These are phyloP conservation scores for Athene cunicularia DNA, from an alignment of 2,113 vertebrate species.

Conservation along the genomic window DNA sequence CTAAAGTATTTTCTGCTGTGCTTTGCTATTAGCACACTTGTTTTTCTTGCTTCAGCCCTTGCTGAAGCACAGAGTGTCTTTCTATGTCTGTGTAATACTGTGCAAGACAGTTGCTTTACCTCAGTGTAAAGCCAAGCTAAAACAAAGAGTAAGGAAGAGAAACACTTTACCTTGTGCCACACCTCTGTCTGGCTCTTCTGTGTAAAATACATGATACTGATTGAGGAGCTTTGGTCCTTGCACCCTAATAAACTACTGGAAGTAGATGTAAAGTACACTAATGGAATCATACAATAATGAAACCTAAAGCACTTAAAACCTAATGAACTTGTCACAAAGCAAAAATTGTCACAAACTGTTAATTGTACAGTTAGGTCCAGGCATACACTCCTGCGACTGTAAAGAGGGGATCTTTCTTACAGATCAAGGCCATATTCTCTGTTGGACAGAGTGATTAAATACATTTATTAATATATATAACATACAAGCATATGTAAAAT, in stretches of 20 bases:
- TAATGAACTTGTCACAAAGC: not conserved
- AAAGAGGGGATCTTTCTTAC: not conserved
- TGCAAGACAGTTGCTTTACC: not conserved
- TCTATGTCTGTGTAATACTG: not conserved
- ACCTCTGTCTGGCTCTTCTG: not conserved
- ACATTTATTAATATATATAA: not conserved
- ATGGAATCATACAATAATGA: not conserved
- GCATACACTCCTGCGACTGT: not conserved
- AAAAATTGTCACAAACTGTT: not conserved
- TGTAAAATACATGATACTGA: not conserved
- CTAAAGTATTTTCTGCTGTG: conserved; percentile 12
- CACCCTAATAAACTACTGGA: not conserved
- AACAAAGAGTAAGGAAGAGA: not conserved
- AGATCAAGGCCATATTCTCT: not conserved
- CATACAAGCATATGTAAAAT: not conserved
- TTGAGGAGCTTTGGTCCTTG: not conserved
- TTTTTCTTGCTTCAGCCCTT: not conserved
- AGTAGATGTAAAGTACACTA: not conserved
- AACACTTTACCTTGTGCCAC: not conserved
- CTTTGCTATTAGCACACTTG: not conserved
- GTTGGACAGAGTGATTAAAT: not conserved
- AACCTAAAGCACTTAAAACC: not conserved
- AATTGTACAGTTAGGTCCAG: not conserved
- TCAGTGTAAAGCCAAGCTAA: not conserved
- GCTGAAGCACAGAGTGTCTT: not conserved